Base-by-base conservation (phyloP, 2,113 vertebrate species). In the Scalopus aquaticus region DNA sequence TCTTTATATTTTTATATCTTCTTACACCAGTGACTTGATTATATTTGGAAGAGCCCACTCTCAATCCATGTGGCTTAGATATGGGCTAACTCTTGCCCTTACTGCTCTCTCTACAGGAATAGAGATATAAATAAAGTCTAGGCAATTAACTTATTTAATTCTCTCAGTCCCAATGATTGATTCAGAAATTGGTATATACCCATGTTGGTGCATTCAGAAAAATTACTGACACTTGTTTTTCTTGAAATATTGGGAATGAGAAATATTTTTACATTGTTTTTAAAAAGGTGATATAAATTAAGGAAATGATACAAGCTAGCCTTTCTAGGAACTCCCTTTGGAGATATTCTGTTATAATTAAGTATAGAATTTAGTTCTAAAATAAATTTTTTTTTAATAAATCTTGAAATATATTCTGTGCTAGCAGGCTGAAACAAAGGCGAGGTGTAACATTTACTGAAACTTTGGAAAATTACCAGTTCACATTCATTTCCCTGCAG, bases 401-500 rank as follows among this genome's bases (percentile, higher is more conserved):
- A 49, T 73, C 44, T 73, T 83, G 24, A 84, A 49, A 2, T 20
- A 72, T 10, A 24, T 30, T 7, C 16, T 44, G 22, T 72, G n/a
- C 51, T 82, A 58, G 9, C 10, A 87, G 69, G 6, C 10, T 42
- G 44, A 95, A 77, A 62, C 16, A 81, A 37, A 37, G 30, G 17
- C 10, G 92, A 77, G 15, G 13, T 87, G 28, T 32, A 28, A 65
- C 3, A 32, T 42, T 90, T 42, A 81, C 26, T 83, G 62, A 65
- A 78, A 77, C 8, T 3, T 51, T 88, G 24, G 26, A 87, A 42
- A 67, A 39, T 32, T 67, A n/a, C 54, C 56, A 60, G 82, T 54
- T 88, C 35, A 60, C 3, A 62, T 62, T 93, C 13, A 93, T 67
- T 95, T 80, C 74, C 42, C 85, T 90, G 51, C 39, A 76, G 35